Evolutionary conservation across 2,113 vertebrate genomes (phyloP).

Genomic region (Mandrillus leucophaeus): DNA sequence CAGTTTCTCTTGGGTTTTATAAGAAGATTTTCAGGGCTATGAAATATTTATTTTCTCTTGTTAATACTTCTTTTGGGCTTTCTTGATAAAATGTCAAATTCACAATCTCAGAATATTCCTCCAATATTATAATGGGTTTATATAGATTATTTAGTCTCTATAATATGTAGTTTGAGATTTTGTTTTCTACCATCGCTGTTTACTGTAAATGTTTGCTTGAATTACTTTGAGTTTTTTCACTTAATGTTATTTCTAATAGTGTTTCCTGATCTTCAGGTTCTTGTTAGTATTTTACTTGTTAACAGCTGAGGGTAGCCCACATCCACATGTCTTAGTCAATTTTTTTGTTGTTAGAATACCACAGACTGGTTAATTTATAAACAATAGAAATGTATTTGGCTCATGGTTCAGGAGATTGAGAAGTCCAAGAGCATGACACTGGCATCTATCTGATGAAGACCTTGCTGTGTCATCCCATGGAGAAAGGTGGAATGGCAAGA

Average conservation of each 20-base stretch:
- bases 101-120: not conserved
- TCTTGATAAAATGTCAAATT: slow-evolving; percentile 32
- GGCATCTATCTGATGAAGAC: not conserved
- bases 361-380: not conserved
- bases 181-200: not conserved
- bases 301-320: not conserved
- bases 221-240: slow-evolving; percentile 31
- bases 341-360: not conserved
- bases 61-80: slow-evolving; percentile 39
- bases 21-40: slow-evolving; percentile 6
- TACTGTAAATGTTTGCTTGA: not conserved
- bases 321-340: not conserved
- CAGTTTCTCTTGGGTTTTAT: slow-evolving; percentile 37
- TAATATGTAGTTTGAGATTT: slow-evolving; percentile 24
- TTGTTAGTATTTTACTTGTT: slow-evolving; percentile 16
- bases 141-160: not conserved
- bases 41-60: slow-evolving; percentile 38
- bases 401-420: not conserved
- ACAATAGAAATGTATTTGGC: not conserved
- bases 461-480: not conserved
- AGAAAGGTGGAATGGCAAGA: not conserved
- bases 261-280: not conserved
- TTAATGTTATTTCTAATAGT: slow-evolving; percentile 25
- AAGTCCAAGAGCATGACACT: not conserved
- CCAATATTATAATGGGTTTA: slow-evolving; percentile 14